Percentiles rank a stretch among this genome's conserved stretches.
phyloP scores from a whole-genome alignment of 2,113 vertebrate genomes.

The Pteruthius melanotis region DNA sequence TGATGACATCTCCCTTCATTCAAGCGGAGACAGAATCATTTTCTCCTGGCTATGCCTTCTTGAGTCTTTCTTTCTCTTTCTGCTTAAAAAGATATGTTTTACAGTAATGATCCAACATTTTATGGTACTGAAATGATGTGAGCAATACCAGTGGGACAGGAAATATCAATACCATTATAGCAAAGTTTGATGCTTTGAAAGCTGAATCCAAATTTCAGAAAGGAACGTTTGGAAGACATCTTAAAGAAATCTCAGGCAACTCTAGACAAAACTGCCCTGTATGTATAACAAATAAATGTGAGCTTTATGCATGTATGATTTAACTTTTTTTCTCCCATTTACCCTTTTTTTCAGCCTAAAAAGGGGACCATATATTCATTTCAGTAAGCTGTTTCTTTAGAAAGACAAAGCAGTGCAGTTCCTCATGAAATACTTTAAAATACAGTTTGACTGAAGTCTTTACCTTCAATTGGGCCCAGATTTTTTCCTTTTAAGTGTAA shows the following conservation, averaged over 20 bases:
- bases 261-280: background rate
- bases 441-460: background rate
- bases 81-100: background rate
- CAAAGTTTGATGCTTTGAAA: background rate
- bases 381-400: background rate
- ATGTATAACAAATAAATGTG: background rate
- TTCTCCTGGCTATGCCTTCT: background rate
- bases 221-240: background rate
- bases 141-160: background rate
- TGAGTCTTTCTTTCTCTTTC: background rate
- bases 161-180: background rate
- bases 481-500: background rate
- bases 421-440: background rate
- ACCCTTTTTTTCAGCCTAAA: background rate
- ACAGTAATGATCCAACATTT: background rate
- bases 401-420: background rate
- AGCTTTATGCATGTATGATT: background rate
- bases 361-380: background rate
- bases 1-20: background rate
- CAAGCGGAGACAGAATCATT: background rate
- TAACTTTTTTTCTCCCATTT: background rate
- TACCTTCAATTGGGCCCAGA: accelerated
- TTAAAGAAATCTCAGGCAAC: background rate
- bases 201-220: background rate
- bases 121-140: background rate